Conservation (phyloP, 2,797 vertebrate species). For the Mus spretus region DNA sequence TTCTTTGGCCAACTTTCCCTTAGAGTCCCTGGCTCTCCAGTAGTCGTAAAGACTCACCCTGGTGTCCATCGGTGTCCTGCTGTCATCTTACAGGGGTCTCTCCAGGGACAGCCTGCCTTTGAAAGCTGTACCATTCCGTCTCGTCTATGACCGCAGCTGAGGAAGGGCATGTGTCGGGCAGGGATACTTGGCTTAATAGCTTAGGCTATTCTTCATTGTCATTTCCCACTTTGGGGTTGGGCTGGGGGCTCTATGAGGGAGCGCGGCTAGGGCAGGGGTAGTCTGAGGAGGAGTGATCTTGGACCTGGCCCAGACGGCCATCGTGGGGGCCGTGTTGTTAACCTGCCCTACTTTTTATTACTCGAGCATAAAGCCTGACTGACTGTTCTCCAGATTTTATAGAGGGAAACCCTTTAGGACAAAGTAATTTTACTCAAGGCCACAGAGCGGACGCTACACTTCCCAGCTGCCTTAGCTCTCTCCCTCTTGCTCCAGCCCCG, state of each 20-base stretch:
- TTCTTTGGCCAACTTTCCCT: neutral
- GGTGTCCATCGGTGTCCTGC: neutral
- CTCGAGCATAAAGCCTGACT: neutral
- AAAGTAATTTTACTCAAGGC: neutral
- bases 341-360: neutral
- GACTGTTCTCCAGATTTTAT: neutral
- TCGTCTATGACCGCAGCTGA: neutral
- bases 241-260: neutral
- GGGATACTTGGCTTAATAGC: conserved; percentile 73
- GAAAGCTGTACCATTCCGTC: conserved; percentile 48
- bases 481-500: rapidly evolving
- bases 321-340: neutral
- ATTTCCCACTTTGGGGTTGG: conserved; percentile 27
- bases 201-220: conserved; percentile 75
- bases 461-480: neutral
- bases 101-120: conserved; percentile 70
- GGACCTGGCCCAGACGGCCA: neutral
- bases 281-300: conserved; percentile 54
- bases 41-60: neutral
- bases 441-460: neutral
- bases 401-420: neutral
- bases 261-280: neutral
- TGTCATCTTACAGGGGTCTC: neutral
- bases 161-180: neutral
- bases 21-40: neutral